These are phyloP conservation scores for Bombus polaris DNA, from an alignment of 1,140 invertebrate genomes.

Conservation along the genomic window DNA sequence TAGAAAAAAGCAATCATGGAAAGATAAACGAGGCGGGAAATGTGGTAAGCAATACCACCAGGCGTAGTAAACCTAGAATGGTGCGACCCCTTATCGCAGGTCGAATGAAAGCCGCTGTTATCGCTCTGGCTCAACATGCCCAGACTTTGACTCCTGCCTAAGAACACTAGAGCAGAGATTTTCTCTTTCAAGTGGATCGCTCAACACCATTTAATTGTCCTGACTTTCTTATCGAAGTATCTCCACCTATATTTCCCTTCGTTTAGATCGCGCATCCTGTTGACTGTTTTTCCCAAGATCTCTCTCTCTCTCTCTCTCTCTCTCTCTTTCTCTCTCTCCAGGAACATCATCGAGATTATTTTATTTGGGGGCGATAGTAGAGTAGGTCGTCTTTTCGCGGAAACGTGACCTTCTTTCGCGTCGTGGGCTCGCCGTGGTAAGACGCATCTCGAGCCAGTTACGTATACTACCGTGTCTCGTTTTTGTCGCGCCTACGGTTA, in stretches of 20 bases:
- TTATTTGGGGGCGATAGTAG: background rate
- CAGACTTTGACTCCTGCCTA: background rate
- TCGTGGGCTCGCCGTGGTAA: background rate
- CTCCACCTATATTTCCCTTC: background rate
- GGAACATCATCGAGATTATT: background rate
- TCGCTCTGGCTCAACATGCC: background rate
- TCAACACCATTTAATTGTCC: slow-evolving; percentile 38
- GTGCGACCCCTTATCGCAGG: slow-evolving; percentile 36
- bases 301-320: background rate
- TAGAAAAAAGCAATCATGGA: slow-evolving; percentile 25
- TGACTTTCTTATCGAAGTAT: background rate
- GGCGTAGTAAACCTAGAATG: background rate
- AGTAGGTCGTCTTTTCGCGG: slow-evolving; percentile 27
- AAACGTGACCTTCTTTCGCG: slow-evolving; percentile 20
- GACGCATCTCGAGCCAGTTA: background rate
- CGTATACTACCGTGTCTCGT: background rate
- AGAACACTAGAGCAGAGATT: background rate
- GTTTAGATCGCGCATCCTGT: background rate
- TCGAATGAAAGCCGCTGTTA: slow-evolving; percentile 21
- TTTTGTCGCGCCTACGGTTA: background rate
- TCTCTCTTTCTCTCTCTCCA: background rate
- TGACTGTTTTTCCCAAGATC: background rate
- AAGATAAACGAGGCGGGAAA: slow-evolving; percentile 41
- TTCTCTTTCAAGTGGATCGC: slow-evolving; percentile 1
- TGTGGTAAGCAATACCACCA: background rate